These are phyloP conservation scores for Drosophila differens DNA, from an alignment of 2,888 invertebrate genomes.

Conservation along the genomic window DNA sequence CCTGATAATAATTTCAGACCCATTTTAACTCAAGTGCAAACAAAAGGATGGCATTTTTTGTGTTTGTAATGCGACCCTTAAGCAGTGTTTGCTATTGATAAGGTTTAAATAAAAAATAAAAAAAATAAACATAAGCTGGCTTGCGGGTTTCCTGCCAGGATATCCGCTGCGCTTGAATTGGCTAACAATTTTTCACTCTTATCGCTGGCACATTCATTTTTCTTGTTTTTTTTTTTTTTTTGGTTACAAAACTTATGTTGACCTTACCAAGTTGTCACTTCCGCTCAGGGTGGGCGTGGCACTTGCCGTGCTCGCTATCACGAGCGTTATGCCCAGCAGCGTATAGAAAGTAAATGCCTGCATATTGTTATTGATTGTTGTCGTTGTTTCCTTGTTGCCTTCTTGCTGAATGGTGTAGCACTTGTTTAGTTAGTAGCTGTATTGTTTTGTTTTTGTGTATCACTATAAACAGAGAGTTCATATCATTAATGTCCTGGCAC, in stretches of 20 bases:
- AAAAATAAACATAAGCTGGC: neutral
- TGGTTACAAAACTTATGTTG: conserved; percentile 7
- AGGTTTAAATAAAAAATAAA: neutral
- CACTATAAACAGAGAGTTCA: conserved; percentile 28
- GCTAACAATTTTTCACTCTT: conserved; percentile 39
- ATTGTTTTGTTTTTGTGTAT: conserved; percentile 30
- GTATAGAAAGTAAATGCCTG: conserved; percentile 67
- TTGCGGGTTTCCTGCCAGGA: conserved; percentile 13
- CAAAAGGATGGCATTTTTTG: conserved; percentile 23
- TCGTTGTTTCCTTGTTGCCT: conserved; percentile 10
- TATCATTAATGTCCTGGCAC: conserved; percentile 55
- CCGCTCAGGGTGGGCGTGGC: conserved; percentile 81
- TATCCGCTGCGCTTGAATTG: conserved; percentile 22
- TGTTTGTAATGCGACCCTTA: conserved; percentile 3
- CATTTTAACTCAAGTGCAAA: conserved; percentile 11
- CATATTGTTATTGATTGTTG: conserved; percentile 59
- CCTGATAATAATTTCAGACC: conserved; percentile 25
- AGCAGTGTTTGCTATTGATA: conserved; percentile 12
- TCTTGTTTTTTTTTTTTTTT: conserved; percentile 10
- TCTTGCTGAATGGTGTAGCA: conserved; percentile 14
- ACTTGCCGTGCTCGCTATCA: conserved; percentile 58
- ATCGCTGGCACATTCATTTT: conserved; percentile 26
- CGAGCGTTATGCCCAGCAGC: conserved; percentile 62
- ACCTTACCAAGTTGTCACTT: conserved; percentile 82
- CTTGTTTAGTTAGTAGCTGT: conserved; percentile 23